Evolutionary conservation across 2,888 invertebrate genomes (phyloP).

Genomic region (Cryptus viduatorius): DNA sequence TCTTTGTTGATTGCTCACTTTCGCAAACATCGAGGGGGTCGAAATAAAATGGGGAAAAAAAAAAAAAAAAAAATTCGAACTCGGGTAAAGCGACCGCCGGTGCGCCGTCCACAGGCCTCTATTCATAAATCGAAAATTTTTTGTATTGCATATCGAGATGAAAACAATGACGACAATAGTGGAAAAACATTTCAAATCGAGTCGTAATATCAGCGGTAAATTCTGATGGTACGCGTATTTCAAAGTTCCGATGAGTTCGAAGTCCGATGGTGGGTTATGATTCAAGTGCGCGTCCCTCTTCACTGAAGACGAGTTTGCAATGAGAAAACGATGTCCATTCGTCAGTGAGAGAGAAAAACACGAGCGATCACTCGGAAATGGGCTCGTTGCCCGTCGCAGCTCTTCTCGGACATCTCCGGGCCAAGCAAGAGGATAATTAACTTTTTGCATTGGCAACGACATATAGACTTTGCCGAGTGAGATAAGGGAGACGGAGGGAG

Average conservation of each 20-base stretch:
- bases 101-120: neutral
- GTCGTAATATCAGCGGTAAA: too few relatives aligned
- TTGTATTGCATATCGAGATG: too few relatives aligned
- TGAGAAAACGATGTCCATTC: neutral
- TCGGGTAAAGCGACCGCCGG: neutral
- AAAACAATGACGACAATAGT: too few relatives aligned
- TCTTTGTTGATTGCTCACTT: constrained; percentile 38
- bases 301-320: neutral
- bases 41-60: neutral
- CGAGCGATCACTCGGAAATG: constrained; percentile 28
- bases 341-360: constrained; percentile 24
- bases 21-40: neutral
- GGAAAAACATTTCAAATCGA: too few relatives aligned
- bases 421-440: constrained; percentile 76
- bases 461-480: constrained; percentile 34
- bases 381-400: constrained; percentile 35
- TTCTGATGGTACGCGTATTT: neutral
- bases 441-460: constrained; percentile 76
- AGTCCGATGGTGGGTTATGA: neutral
- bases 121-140: too few relatives aligned
- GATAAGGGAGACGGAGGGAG: constrained; percentile 50
- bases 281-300: neutral
- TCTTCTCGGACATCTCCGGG: constrained; percentile 54
- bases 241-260: neutral
- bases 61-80: neutral